A percentile compares a stretch with the other conserved stretches of the same genome.
Evolutionary conservation across 2,113 vertebrate species (phyloP).

Genomic region (Salvelinus fontinalis): DNA sequence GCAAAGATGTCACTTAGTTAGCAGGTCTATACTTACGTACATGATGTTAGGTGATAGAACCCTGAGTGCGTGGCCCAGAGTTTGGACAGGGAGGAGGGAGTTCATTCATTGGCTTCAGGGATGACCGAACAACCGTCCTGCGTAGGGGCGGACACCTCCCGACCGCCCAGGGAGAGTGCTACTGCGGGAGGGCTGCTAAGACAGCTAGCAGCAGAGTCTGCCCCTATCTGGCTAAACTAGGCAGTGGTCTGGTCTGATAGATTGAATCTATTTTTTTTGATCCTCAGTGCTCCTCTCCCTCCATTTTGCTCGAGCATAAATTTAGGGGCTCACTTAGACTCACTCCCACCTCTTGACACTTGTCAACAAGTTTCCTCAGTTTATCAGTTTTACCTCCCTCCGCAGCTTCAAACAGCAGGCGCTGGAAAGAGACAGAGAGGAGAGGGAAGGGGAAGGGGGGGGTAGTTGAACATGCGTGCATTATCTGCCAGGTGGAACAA

Average conservation of each 20-base stretch:
- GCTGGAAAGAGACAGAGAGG: constrained; percentile 79
- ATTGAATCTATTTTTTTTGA: constrained; percentile 41
- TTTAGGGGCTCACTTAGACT: constrained; percentile 92
- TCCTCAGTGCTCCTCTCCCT: constrained; percentile 82
- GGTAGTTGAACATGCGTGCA: constrained; percentile 18
- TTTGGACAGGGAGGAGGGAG: constrained; percentile 78
- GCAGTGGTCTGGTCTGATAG: constrained; percentile 22
- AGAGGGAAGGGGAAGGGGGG: background rate
- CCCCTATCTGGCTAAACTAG: constrained; percentile 67
- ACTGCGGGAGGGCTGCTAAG: constrained; percentile 57
- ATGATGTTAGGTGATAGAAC: constrained; percentile 83
- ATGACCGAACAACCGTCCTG: constrained; percentile 65
- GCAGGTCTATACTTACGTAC: constrained; percentile 98
- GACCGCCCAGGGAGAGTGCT: constrained; percentile 60
- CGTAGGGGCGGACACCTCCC: constrained; percentile 28
- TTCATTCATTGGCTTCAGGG: constrained; percentile 83
- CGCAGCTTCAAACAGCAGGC: constrained; percentile 94
- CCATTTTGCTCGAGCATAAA: constrained; percentile 85
- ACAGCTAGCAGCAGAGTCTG: constrained; percentile 30
- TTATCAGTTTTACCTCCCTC: constrained; percentile 91
- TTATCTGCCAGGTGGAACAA: constrained; percentile 7
- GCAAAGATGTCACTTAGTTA: constrained; percentile 84
- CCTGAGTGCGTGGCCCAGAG: constrained; percentile 70
- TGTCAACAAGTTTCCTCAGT: constrained; percentile 90
- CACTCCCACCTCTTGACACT: constrained; percentile 95